Conservation (phyloP, 2,113 vertebrate species). For the Bufo gargarizans region DNA sequence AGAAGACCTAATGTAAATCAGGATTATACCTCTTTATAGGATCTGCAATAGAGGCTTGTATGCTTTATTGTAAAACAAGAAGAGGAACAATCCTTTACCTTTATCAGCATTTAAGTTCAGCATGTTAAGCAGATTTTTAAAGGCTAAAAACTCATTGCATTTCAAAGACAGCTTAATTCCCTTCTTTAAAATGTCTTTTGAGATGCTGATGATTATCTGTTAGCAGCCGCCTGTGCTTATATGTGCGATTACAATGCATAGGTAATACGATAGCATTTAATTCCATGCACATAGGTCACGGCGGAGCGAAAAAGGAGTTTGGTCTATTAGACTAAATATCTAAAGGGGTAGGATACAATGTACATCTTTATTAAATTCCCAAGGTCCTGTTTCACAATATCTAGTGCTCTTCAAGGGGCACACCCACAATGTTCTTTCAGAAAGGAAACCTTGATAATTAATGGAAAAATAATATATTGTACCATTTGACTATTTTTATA, state of each 20-base stretch:
- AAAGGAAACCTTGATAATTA: neutral
- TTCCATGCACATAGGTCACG: neutral
- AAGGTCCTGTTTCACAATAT: neutral
- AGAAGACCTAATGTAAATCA: slow-evolving; percentile 8
- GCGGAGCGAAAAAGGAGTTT: neutral
- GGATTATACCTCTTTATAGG: slow-evolving; percentile 42
- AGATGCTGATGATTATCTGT: slow-evolving; percentile 50
- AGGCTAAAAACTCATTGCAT: slow-evolving; percentile 25
- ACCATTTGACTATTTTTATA: too few relatives aligned
- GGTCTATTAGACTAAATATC: neutral
- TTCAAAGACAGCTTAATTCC: slow-evolving; percentile 53
- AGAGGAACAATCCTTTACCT: slow-evolving; percentile 44
- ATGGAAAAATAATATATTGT: neutral
- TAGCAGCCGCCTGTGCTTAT: slow-evolving; percentile 15
- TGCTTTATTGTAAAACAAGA: slow-evolving; percentile 38
- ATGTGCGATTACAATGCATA: slow-evolving; percentile 19
- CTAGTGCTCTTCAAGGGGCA: neutral
- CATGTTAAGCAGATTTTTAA: slow-evolving; percentile 49
- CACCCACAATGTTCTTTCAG: neutral
- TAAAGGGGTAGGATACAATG: neutral
- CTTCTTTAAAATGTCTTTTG: slow-evolving; percentile 47
- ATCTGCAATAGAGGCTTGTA: slow-evolving; percentile 33
- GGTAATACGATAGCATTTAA: slow-evolving; percentile 34
- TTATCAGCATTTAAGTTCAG: slow-evolving; percentile 43
- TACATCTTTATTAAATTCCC: neutral